Conservation (phyloP, 2,888 invertebrate genomes). For the Cordilura impudica region DNA sequence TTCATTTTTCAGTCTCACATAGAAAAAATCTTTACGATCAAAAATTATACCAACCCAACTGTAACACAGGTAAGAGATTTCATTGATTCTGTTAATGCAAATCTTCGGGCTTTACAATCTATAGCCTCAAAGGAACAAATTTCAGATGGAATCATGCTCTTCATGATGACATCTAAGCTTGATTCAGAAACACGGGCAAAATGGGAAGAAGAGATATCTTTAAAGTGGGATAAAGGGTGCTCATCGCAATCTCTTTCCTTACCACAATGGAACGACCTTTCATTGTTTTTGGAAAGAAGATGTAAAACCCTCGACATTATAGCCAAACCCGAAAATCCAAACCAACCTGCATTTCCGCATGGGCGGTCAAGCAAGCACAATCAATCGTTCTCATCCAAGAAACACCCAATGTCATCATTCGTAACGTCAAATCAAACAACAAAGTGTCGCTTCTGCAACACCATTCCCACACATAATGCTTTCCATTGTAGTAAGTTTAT, state of each 20-base stretch:
- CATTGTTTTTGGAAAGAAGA: not conserved
- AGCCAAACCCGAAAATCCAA: not conserved
- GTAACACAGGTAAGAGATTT: too few species aligned
- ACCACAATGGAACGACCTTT: conserved; percentile 12
- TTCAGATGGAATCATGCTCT: conserved; percentile 7
- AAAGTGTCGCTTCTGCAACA: conserved; percentile 5
- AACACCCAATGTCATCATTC: not conserved
- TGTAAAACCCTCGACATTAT: conserved; percentile 21
- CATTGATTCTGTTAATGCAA: too few species aligned
- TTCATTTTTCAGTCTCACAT: too few species aligned
- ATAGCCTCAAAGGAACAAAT: conserved; percentile 18
- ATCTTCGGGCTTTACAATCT: conserved; percentile 13
- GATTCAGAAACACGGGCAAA: conserved; percentile 33
- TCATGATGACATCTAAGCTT: conserved; percentile 24
- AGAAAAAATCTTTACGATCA: too few species aligned
- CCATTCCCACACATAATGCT: not conserved
- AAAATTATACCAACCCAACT: too few species aligned
- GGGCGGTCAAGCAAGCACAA: not conserved
- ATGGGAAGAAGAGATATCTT: conserved; percentile 18
- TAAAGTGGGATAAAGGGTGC: not conserved
- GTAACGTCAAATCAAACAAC: not conserved
- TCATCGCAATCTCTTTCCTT: not conserved
- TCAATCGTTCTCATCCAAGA: not conserved
- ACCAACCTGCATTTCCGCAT: not conserved
- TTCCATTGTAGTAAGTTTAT: too few species aligned